Evolutionary conservation across 2,113 vertebrate species (phyloP), one percentile per base, ranked within the genome.

Genomic region (Kryptolebias marmoratus): DNA sequence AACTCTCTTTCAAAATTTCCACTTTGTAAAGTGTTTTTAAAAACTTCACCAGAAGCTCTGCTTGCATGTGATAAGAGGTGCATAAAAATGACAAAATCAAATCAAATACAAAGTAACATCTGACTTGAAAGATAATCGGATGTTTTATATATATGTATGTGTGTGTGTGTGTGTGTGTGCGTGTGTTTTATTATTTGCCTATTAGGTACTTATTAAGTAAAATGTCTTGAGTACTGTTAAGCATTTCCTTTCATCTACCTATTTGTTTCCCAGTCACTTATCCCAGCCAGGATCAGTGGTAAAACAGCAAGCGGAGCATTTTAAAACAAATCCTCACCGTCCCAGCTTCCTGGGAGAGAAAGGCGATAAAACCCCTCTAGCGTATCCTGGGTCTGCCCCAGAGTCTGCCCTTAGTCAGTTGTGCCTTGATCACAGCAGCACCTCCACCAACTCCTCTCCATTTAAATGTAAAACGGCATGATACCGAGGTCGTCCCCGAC

Each of bases 401-500:
- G 30, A 57, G 54, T 73, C 56, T 54, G 28, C 64, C 63, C 68
- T 71, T 62, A 65, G 62, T 47, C 44, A n/a, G 54, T 27, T 4
- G 6, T 61, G 55, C 56, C 52, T 28, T 30, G 14, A 71, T 60
- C 73, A 55, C 42, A 55, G 50, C 71, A 47, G 15, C 65, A 49
- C 42, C 59, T 68, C 57, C 52, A 48, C 65, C 3, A 18, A 27
- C 68, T 74, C 57, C 32, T 67, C 57, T 73, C 57, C 39, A 48
- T 71, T 47, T 27, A 39, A 69, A 72, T 53, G 52, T 45, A 47
- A 62, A 36, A 16, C 4, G 2, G 28, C 36, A 44, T 52, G 30
- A 78, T 71, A 36, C 50, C 12, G 31, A 53, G 56, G 47, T 59
- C 65, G 52, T 75, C 31, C 44, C 65, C 59, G 67, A 80, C n/a